A percentile compares a stretch with the other conserved stretches of the same genome.
Conservation (phyloP, 2,797 vertebrate genomes). For the Kryptopterus vitreolus region DNA sequence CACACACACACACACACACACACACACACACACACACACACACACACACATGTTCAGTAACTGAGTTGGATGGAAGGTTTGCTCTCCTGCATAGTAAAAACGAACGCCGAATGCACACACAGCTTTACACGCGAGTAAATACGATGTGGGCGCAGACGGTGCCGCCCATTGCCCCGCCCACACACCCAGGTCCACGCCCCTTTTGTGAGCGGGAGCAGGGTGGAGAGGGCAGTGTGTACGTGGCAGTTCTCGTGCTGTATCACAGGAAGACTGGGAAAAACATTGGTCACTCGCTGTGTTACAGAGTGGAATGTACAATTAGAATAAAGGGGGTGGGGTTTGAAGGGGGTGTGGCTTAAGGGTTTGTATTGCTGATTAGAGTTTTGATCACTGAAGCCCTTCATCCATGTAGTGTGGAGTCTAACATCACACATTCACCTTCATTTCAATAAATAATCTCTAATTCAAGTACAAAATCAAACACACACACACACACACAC, state of each 20-base stretch:
- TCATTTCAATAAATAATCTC: conserved; percentile 62
- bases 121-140: conserved; percentile 37
- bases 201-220: no score
- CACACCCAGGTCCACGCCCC: no score
- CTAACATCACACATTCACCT: conserved; percentile 36
- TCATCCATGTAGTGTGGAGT: conserved; percentile 45
- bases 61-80: conserved; percentile 29
- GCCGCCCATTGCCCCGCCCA: no score
- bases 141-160: conserved; percentile 1
- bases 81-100: conserved; percentile 54
- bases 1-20: conserved; percentile 11
- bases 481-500: conserved; percentile 36
- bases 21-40: background rate
- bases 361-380: conserved; percentile 72
- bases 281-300: conserved; percentile 17
- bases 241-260: conserved; percentile 19
- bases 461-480: conserved; percentile 70
- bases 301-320: conserved; percentile 58
- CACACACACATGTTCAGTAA: conserved; percentile 2
- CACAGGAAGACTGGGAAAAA: conserved; percentile 65
- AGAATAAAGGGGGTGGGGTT: conserved; percentile 25
- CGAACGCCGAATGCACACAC: conserved; percentile 39
- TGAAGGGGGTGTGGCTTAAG: conserved; percentile 53
- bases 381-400: conserved; percentile 69
- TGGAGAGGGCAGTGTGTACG: background rate